Percentiles rank a stretch among this genome's conserved stretches.
Evolutionary conservation across 2,797 vertebrate species (phyloP).

Genomic region (Synaphobranchus kaupii): DNA sequence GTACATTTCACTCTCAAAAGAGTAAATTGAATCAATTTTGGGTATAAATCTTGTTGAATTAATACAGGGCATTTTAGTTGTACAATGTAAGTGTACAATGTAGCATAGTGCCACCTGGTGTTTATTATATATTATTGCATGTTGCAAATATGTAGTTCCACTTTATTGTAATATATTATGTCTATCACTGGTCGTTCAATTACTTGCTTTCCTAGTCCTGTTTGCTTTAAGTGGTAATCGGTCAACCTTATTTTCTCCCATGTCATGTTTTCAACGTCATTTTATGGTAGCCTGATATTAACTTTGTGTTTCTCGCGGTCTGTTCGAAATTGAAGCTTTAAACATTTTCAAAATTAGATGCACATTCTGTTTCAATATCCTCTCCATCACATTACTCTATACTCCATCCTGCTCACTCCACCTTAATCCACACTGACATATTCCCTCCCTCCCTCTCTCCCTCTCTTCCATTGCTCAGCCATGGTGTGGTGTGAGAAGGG

Average conservation of each 20-base stretch:
- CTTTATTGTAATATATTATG: background rate
- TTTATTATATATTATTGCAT: background rate
- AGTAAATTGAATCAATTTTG: background rate
- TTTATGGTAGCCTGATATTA: background rate
- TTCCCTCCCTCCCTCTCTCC: conserved; percentile 45
- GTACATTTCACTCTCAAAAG: background rate
- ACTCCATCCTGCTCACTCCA: conserved; percentile 40
- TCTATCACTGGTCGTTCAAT: background rate
- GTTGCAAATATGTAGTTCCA: background rate
- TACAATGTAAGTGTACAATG: background rate
- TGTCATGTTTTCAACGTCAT: background rate
- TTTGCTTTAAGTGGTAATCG: background rate
- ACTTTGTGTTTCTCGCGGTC: background rate
- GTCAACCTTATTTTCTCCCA: background rate
- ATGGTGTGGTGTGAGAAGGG: conserved; percentile 93
- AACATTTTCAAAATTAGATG: background rate
- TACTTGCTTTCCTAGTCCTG: background rate
- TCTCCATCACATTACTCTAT: background rate
- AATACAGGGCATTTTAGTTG: too few species aligned
- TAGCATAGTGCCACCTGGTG: conserved; percentile 21
- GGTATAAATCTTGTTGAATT: too few species aligned
- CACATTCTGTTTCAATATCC: background rate
- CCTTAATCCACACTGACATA: conserved; percentile 9
- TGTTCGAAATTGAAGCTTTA: background rate
- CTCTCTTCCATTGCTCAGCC: conserved; percentile 61